A percentile compares a stretch with the other conserved stretches of the same genome.
These are phyloP conservation scores for Agrochola macilenta DNA, from an alignment of 2,888 invertebrate species.

Conservation along the genomic window DNA sequence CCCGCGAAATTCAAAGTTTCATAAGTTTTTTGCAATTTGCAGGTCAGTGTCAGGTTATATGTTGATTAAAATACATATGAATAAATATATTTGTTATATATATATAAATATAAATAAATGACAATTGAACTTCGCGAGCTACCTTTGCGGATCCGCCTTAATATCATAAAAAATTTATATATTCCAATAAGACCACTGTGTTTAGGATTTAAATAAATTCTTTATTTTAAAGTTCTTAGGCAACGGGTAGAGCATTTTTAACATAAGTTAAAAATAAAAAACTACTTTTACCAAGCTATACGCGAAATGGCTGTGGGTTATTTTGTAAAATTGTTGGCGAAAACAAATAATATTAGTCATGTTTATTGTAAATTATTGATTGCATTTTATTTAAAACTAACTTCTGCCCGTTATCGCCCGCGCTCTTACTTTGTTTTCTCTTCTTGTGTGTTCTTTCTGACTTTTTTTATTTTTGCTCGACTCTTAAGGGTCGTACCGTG, in stretches of 20 bases:
- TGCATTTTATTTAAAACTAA: not conserved
- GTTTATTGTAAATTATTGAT: conserved; percentile 7
- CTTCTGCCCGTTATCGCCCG: too few species aligned
- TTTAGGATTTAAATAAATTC: conserved; percentile 2
- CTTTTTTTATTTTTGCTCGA: too few species aligned
- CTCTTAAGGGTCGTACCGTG: too few species aligned
- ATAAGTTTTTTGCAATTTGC: too few species aligned
- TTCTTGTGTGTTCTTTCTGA: too few species aligned
- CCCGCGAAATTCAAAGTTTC: not conserved
- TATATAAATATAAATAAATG: too few species aligned
- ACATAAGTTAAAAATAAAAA: conserved; percentile 48
- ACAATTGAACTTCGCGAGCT: too few species aligned
- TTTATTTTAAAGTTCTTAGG: conserved; percentile 47
- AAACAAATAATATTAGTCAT: conserved; percentile 22
- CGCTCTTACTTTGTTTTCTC: too few species aligned
- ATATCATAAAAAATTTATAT: not conserved
- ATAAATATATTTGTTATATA: too few species aligned
- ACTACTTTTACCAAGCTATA: conserved; percentile 55
- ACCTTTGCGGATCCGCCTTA: too few species aligned
- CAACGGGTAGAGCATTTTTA: conserved; percentile 62
- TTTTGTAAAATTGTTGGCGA: conserved; percentile 41
- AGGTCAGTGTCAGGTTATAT: too few species aligned
- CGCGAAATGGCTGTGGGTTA: conserved; percentile 63
- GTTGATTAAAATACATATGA: too few species aligned
- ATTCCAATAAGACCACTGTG: conserved; percentile 11